Percentiles rank a stretch among this genome's conserved stretches.
phyloP scores from a whole-genome alignment of 2,797 vertebrate species.

The Salarias fasciatus region DNA sequence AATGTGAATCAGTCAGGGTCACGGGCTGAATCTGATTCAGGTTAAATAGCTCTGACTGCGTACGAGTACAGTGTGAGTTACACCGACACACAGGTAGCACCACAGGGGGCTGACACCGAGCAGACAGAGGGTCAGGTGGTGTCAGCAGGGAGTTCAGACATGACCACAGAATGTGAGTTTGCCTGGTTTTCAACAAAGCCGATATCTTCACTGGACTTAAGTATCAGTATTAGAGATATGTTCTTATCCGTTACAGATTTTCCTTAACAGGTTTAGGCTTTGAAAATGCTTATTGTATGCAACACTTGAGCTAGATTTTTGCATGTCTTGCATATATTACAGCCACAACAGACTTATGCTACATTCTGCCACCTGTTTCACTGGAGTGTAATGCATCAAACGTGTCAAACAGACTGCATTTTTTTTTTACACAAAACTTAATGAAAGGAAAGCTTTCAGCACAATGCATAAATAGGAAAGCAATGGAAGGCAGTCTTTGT shows the following conservation, averaged over 20 bases:
- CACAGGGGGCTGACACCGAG: constrained; percentile 18
- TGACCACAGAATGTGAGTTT: constrained; percentile 42
- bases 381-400: too few species aligned
- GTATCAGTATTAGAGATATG: background rate
- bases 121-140: constrained; percentile 45
- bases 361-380: too few species aligned
- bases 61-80: constrained; percentile 35
- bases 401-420: too few species aligned
- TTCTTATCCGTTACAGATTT: constrained; percentile 1
- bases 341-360: background rate
- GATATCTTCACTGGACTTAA: constrained; percentile 19
- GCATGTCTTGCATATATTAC: background rate
- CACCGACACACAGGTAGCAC: constrained; percentile 30
- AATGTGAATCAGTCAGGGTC: constrained; percentile 38
- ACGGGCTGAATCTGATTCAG: constrained; percentile 40
- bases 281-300: constrained; percentile 12
- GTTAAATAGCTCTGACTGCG: constrained; percentile 37
- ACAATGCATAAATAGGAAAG: too few species aligned
- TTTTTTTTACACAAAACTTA: too few species aligned
- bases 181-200: constrained; percentile 38
- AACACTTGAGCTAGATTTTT: constrained; percentile 20
- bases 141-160: constrained; percentile 47
- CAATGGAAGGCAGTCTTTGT: too few species aligned
- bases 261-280: background rate
- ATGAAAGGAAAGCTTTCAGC: too few species aligned